Evolutionary conservation across 1,140 invertebrate species (phyloP).

Genomic region (Microplitis demolitor): DNA sequence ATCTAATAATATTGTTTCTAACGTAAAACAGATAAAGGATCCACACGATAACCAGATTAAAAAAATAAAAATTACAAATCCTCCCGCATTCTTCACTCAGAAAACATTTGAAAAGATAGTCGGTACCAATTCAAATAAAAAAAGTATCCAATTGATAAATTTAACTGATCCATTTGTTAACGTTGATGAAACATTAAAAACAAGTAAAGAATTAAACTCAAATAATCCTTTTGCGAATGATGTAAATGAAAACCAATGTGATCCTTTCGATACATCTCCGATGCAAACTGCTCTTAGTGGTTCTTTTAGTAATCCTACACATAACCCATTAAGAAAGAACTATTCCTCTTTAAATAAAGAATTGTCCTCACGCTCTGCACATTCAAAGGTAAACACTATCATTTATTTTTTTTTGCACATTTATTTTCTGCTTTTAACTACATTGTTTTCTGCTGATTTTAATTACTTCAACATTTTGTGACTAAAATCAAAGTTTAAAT

Average conservation of each 20-base stretch:
- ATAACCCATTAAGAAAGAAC: constrained; percentile 20
- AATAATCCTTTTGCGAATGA: constrained; percentile 26
- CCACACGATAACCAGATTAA: too few relatives aligned
- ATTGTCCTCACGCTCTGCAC: constrained; percentile 40
- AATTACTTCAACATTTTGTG: not conserved
- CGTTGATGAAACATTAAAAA: not conserved
- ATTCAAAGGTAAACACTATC: constrained; percentile 51
- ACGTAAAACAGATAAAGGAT: not conserved
- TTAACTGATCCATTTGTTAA: constrained; percentile 33
- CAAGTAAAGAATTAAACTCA: not conserved
- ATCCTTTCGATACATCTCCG: constrained; percentile 52
- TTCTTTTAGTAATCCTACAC: constrained; percentile 36
- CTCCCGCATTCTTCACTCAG: not conserved
- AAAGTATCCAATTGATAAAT: constrained; percentile 32
- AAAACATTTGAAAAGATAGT: not conserved
- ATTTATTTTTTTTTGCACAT: constrained; percentile 38
- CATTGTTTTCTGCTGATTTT: constrained; percentile 18
- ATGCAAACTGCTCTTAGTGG: constrained; percentile 38
- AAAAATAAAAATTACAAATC: too few relatives aligned
- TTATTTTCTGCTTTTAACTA: constrained; percentile 2
- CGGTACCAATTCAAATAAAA: not conserved
- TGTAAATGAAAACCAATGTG: constrained; percentile 18
- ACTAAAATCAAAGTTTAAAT: not conserved
- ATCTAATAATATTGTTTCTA: constrained; percentile 34
- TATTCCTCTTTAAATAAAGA: constrained; percentile 44